Evolutionary conservation across 92 coral and sea anemone species (phyloP).

Genomic region (Palythoa grandiflora): DNA sequence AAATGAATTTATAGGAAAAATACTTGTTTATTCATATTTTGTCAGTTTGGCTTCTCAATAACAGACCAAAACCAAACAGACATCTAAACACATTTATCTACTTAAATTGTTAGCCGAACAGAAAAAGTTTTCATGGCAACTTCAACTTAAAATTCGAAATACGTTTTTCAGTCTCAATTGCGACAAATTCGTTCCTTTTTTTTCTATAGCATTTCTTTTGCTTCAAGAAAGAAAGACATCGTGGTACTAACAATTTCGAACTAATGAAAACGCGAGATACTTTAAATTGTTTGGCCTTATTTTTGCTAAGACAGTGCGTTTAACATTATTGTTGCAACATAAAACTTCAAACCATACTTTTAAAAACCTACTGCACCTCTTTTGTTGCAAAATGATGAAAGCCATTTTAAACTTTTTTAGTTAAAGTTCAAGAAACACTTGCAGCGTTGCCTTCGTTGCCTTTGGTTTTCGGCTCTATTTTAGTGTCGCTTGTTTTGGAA

Average conservation of each 20-base stretch:
- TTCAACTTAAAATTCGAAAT: background rate
- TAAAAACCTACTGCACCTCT: slow-evolving; percentile 2
- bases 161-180: background rate
- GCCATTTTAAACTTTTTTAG: no score
- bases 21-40: slow-evolving; percentile 1
- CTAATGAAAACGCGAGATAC: slow-evolving; percentile 7
- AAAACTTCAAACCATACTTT: background rate
- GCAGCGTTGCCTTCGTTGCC: background rate
- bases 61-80: background rate
- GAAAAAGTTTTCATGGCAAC: slow-evolving; percentile 13
- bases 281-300: slow-evolving; percentile 10
- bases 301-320: background rate
- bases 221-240: background rate
- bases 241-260: background rate
- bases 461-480: background rate
- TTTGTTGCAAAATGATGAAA: background rate
- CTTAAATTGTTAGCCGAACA: slow-evolving; percentile 11
- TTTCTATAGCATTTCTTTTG: background rate
- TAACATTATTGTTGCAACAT: slow-evolving; percentile 9
- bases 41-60: background rate
- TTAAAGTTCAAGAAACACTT: no score
- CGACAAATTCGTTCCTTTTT: background rate
- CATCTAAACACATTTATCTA: background rate
- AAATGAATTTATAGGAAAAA: slow-evolving; percentile 3
- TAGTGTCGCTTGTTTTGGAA: slow-evolving; percentile 14